Conservation (phyloP, 2,113 vertebrate species). For the Zingel zingel region DNA sequence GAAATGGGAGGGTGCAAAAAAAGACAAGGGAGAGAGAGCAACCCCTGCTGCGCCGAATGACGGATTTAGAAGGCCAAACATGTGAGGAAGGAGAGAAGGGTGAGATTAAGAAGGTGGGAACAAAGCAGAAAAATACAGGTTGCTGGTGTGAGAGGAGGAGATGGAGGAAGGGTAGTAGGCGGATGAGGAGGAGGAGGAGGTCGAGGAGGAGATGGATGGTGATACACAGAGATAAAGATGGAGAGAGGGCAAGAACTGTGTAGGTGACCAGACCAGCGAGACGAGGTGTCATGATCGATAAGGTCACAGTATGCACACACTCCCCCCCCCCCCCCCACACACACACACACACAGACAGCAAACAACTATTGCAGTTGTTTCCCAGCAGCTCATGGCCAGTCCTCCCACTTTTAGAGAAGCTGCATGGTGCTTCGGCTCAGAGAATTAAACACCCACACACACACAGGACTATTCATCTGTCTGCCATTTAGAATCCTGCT, state of each 20-base stretch:
- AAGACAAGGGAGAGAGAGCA: slow-evolving; percentile 4
- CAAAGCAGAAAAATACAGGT: slow-evolving; percentile 37
- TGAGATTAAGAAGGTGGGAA: slow-evolving; percentile 58
- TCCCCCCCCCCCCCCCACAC: slow-evolving; percentile 22
- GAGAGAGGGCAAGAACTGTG: slow-evolving; percentile 63
- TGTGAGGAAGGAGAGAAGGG: slow-evolving; percentile 38
- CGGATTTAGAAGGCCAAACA: slow-evolving; percentile 50
- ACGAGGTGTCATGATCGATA: slow-evolving; percentile 79
- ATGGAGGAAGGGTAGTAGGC: slow-evolving; percentile 9
- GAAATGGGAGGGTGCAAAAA: slow-evolving; percentile 57
- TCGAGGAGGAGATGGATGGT: slow-evolving; percentile 63
- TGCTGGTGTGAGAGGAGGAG: slow-evolving; percentile 33
- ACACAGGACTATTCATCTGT: slow-evolving; percentile 59
- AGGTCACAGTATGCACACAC: slow-evolving; percentile 53
- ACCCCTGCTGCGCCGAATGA: slow-evolving; percentile 42
- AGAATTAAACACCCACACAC: slow-evolving; percentile 72
- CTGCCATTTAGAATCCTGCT: slow-evolving; percentile 71
- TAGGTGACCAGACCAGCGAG: slow-evolving; percentile 75
- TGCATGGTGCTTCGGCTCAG: slow-evolving; percentile 4
- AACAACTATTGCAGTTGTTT: slow-evolving; percentile 49
- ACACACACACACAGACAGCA: slow-evolving; percentile 45
- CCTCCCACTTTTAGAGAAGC: slow-evolving; percentile 54
- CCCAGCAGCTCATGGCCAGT: slow-evolving; percentile 45
- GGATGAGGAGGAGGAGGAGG: slow-evolving; percentile 10
- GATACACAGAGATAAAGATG: slow-evolving; percentile 68